Base-by-base conservation (phyloP, 2,797 vertebrate genomes). In the Simalia tracyae region DNA sequence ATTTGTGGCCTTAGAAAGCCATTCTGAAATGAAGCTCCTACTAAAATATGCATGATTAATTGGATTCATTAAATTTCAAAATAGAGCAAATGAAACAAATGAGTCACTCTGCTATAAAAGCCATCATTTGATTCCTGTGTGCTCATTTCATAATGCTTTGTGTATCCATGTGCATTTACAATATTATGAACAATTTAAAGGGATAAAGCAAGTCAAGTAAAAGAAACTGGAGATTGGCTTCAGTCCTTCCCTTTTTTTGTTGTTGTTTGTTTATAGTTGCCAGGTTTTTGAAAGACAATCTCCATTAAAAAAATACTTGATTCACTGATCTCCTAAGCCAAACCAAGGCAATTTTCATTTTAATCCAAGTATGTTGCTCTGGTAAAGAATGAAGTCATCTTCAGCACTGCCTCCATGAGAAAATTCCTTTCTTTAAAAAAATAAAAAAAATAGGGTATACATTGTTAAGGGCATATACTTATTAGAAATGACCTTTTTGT, bases 61-160 rank as follows among this genome's bases (percentile, higher is more conserved):
- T 94, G 76, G 84, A 95, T 94, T 95, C 91, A 97, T 96, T 95
- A 95, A 96, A 96, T 46, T 93, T 86, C 88, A 94, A 92, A 95
- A 92, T 85, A 93, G 95, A 96, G 95, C 92, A 93, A n/a, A 93
- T 95, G 94, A 93, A 94, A 95, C 91, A 96, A 92, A 96, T 94
- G 11, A 96, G 88, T 95, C 90, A 92, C 56, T 92, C 24, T 93
- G 92, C 91, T 94, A 28, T 92, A 94, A 94, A 72, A 90, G 88
- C 84, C 90, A 59, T 87, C 89, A 68, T 61, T 84, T 86, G 87
- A 88, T 86, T 31, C 89, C 64, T 91, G 15, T 50, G 46, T 54
- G 76, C n/a, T n/a, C 86, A 86, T 76, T 93, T 96, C 92, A 93
- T 54, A 95, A 93, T 91, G 15, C 56, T 26, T 84, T 88, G 54